A percentile compares a stretch with the other conserved stretches of the same genome.
These are phyloP conservation scores for Scaptomyza polygonia DNA, from an alignment of 2,888 invertebrate genomes.

Conservation along the genomic window DNA sequence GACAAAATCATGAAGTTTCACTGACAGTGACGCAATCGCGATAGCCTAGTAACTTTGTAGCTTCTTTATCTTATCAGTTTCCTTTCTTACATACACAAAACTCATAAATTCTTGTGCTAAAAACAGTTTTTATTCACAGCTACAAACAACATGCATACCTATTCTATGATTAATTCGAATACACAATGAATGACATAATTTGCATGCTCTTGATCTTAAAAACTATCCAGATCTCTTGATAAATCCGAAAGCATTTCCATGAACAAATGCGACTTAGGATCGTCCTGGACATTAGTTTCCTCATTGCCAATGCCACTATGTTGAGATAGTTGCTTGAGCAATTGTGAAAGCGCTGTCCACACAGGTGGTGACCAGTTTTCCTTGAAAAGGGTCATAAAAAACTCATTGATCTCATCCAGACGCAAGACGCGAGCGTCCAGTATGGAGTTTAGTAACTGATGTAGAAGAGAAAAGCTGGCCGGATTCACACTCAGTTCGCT, in stretches of 20 bases:
- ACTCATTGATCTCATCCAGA: slow-evolving; percentile 87
- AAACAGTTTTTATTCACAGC: slow-evolving; percentile 53
- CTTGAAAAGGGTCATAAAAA: slow-evolving; percentile 88
- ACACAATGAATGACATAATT: slow-evolving; percentile 51
- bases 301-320: slow-evolving; percentile 6
- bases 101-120: slow-evolving; percentile 42
- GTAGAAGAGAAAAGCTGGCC: slow-evolving; percentile 84
- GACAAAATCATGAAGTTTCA: slow-evolving; percentile 30
- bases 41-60: neutral
- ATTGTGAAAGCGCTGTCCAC: slow-evolving; percentile 71
- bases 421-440: slow-evolving; percentile 86
- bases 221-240: slow-evolving; percentile 82
- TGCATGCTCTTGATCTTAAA: slow-evolving; percentile 34
- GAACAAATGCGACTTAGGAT: slow-evolving; percentile 82
- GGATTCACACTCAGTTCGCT: slow-evolving; percentile 58
- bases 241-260: slow-evolving; percentile 84
- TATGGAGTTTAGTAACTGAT: slow-evolving; percentile 85
- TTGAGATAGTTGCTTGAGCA: slow-evolving; percentile 70
- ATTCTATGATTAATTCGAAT: slow-evolving; percentile 29
- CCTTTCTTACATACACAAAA: slow-evolving; percentile 5
- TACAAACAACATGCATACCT: slow-evolving; percentile 6
- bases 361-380: slow-evolving; percentile 87
- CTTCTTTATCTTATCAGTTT: slow-evolving; percentile 44
- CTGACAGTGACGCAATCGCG: slow-evolving; percentile 44
- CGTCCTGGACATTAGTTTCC: slow-evolving; percentile 53